Evolutionary conservation across 2,797 vertebrate species (phyloP).

Genomic region (Mus caroli): DNA sequence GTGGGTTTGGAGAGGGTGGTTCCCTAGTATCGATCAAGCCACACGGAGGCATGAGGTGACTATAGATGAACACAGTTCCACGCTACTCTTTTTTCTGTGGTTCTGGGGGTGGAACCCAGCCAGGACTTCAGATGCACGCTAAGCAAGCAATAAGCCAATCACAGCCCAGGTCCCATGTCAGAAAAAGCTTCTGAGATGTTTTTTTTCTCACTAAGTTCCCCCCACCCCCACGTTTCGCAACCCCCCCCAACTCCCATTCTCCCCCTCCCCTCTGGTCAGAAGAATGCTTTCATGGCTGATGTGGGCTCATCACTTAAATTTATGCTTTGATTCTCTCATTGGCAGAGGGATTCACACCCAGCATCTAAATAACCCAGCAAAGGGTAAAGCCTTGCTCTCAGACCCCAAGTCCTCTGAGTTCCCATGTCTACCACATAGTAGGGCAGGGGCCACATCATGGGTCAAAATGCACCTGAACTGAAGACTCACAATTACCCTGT

Average conservation of each 20-base stretch:
- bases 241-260: background rate
- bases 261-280: background rate
- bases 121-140: background rate
- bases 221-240: too few species aligned
- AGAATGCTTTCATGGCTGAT: background rate
- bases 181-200: background rate
- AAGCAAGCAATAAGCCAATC: background rate
- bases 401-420: background rate
- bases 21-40: background rate
- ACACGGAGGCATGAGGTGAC: background rate
- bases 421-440: background rate
- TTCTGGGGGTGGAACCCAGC: background rate
- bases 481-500: background rate
- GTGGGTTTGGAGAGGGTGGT: background rate
- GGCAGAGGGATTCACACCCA: background rate
- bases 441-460: fast-evolving
- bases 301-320: background rate
- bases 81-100: too few species aligned
- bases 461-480: background rate
- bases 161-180: background rate
- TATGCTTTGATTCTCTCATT: background rate
- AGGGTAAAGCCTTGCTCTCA: background rate
- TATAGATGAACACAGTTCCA: slow-evolving; percentile 1
- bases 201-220: background rate
- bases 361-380: background rate